Conservation (phyloP, 2,797 vertebrate genomes). For the Spizella passerina region DNA sequence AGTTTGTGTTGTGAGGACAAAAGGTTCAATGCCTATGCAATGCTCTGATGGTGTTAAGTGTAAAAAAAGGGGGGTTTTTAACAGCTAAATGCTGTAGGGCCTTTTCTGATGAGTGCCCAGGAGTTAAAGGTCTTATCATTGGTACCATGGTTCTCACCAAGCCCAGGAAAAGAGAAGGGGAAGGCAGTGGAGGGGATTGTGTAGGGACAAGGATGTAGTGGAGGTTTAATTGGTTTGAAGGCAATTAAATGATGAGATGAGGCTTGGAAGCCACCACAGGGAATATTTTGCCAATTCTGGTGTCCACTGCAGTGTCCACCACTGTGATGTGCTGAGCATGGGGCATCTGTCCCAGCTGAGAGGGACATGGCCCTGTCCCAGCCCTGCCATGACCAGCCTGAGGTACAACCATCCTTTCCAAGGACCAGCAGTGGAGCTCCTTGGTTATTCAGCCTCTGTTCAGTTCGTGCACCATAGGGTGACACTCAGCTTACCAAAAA, state of each 20-base stretch:
- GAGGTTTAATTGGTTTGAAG: neutral
- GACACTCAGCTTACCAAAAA: neutral
- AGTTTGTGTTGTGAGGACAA: neutral
- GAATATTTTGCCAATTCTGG: neutral
- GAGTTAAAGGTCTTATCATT: neutral
- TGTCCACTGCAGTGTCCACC: neutral
- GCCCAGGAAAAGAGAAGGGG: neutral
- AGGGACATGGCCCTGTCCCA: neutral
- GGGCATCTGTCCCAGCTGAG: neutral
- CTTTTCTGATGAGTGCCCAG: neutral
- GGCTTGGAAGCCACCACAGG: neutral
- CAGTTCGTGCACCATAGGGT: accelerated
- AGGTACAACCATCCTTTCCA: neutral
- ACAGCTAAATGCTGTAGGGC: neutral
- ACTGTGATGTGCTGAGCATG: neutral
- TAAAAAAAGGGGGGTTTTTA: accelerated
- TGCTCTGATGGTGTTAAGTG: neutral
- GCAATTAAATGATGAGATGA: neutral
- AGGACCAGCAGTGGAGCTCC: neutral
- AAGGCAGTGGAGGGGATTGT: neutral
- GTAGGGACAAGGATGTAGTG: too few species aligned
- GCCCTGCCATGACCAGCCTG: neutral
- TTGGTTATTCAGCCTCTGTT: neutral
- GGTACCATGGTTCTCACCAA: neutral
- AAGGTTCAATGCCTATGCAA: neutral